phyloP scores from a whole-genome alignment of 2,113 vertebrate genomes.

The Percina caprodes region DNA sequence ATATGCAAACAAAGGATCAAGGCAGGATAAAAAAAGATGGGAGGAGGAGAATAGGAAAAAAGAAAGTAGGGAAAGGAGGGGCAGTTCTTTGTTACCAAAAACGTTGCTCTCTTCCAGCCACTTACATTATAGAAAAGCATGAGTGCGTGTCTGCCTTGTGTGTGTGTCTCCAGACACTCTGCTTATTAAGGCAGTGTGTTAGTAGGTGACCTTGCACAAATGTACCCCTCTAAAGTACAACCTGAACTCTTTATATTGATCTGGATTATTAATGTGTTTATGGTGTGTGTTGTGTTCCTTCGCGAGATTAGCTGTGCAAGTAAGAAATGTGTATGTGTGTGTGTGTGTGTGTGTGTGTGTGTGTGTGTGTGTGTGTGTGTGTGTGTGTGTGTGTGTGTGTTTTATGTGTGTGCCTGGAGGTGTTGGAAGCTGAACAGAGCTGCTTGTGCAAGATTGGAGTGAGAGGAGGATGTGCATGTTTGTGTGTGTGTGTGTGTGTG shows the following conservation, averaged over 20 bases:
- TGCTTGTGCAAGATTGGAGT: background rate
- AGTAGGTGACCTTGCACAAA: constrained; percentile 73
- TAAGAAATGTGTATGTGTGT: background rate
- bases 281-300: background rate
- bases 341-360: constrained; percentile 1
- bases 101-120: constrained; percentile 55
- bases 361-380: background rate
- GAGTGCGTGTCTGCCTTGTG: constrained; percentile 34
- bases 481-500: constrained; percentile 13
- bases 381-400: constrained; percentile 10
- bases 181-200: constrained; percentile 71
- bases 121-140: constrained; percentile 37
- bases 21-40: background rate
- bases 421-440: constrained; percentile 21
- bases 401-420: background rate
- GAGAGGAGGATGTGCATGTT: background rate
- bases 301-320: constrained; percentile 2
- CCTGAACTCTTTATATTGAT: constrained; percentile 32
- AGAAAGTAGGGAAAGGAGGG: constrained; percentile 8
- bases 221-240: constrained; percentile 27
- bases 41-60: constrained; percentile 1
- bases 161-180: constrained; percentile 42
- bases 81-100: constrained; percentile 60
- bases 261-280: constrained; percentile 60
- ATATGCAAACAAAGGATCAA: constrained; percentile 39